A percentile compares a stretch with the other conserved stretches of the same genome.
Conservation (phyloP, 1,140 invertebrate genomes). For the Drosophila quadrilineata region DNA sequence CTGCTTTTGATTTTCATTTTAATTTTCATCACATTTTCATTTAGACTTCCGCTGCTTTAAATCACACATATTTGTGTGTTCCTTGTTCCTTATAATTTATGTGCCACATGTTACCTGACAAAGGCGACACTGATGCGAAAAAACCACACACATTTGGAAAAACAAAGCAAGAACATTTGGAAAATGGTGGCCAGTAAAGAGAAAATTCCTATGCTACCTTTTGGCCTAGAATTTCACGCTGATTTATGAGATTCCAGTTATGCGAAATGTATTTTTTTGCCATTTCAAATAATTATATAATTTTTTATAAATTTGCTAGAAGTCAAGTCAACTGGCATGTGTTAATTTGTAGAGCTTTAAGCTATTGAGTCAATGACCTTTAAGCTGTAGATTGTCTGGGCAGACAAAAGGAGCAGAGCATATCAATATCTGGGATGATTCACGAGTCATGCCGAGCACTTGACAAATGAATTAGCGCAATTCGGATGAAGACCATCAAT, state of each 20-base stretch:
- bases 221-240: conserved; percentile 65
- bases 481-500: conserved; percentile 34
- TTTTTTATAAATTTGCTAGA: too few species aligned
- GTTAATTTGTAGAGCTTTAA: conserved; percentile 15
- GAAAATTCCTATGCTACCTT: conserved; percentile 51
- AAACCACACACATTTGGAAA: conserved; percentile 42
- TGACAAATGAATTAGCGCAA: conserved; percentile 76
- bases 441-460: conserved; percentile 44
- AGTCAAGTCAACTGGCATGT: too few species aligned
- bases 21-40: conserved; percentile 44
- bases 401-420: conserved; percentile 32
- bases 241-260: conserved; percentile 58
- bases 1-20: too few species aligned
- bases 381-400: conserved; percentile 7
- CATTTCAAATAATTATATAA: too few species aligned
- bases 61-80: conserved; percentile 30
- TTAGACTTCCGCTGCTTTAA: conserved; percentile 30
- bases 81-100: conserved; percentile 61
- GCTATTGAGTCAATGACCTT: conserved; percentile 15
- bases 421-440: conserved; percentile 53
- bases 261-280: conserved; percentile 14
- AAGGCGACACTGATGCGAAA: conserved; percentile 52
- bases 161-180: conserved; percentile 55
- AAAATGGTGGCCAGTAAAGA: conserved; percentile 26
- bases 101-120: conserved; percentile 66